Evolutionary conservation across 1,140 invertebrate species (phyloP).

Genomic region (Stegodyphus dumicola): DNA sequence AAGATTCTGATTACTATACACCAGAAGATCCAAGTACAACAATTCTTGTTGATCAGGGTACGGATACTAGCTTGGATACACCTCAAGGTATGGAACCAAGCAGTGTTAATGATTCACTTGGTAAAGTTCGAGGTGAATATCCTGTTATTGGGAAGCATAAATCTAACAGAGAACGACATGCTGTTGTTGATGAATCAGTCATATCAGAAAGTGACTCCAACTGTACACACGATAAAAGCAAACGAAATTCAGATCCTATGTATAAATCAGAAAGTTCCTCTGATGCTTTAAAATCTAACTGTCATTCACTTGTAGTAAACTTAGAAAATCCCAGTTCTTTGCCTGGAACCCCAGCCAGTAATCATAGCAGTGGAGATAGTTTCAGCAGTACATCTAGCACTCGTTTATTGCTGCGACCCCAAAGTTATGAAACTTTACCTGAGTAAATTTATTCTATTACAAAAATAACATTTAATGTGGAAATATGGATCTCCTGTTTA

Average conservation of each 20-base stretch:
- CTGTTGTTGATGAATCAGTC: constrained; percentile 1
- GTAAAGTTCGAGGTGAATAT: constrained; percentile 6
- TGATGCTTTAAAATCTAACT: constrained; percentile 53
- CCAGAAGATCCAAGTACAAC: constrained; percentile 63
- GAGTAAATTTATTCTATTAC: constrained; percentile 10
- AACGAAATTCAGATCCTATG: constrained; percentile 6
- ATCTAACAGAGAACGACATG: constrained; percentile 16
- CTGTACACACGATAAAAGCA: neutral
- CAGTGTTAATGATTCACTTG: neutral
- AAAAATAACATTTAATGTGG: too few relatives aligned
- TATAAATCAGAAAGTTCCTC: constrained; percentile 21
- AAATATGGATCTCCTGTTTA: too few relatives aligned
- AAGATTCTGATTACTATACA: constrained; percentile 64
- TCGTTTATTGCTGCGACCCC: constrained; percentile 66
- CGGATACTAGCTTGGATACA: constrained; percentile 50
- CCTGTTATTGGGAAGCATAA: constrained; percentile 25
- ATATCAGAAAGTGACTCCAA: neutral
- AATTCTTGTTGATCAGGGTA: constrained; percentile 62
- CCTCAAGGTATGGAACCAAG: constrained; percentile 55
- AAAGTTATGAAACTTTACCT: constrained; percentile 41
- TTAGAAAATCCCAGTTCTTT: constrained; percentile 57
- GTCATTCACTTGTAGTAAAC: constrained; percentile 12
- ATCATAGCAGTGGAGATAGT: constrained; percentile 78
- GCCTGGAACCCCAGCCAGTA: constrained; percentile 68
- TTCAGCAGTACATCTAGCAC: constrained; percentile 80